Percentiles rank a stretch among this genome's conserved stretches.
Conservation (phyloP, 1,140 invertebrate species). For the Zaprionus camerounensis region DNA sequence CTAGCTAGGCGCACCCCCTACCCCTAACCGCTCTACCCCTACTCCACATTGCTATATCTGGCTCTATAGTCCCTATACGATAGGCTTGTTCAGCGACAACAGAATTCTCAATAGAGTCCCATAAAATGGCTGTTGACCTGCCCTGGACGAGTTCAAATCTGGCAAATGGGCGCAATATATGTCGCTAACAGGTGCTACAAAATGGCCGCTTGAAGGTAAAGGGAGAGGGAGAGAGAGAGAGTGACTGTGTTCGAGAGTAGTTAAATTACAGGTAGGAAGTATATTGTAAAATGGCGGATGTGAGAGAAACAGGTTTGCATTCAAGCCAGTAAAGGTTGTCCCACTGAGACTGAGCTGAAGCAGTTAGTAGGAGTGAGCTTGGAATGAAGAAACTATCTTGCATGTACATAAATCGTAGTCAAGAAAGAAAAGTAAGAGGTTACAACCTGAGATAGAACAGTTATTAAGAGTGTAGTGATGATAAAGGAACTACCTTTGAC, state of each 20-base stretch:
- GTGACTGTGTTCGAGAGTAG: not conserved
- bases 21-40: not conserved
- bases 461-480: too few relatives aligned
- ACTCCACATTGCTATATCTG: not conserved
- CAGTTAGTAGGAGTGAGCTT: not conserved
- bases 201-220: not conserved
- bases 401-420: not conserved
- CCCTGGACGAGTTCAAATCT: not conserved
- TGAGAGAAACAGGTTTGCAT: constrained; percentile 1
- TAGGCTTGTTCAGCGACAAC: constrained; percentile 1
- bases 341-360: not conserved
- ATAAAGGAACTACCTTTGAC: too few relatives aligned
- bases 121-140: constrained; percentile 12
- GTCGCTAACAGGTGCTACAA: constrained; percentile 12
- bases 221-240: not conserved
- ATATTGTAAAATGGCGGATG: not conserved
- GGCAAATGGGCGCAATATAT: constrained; percentile 8
- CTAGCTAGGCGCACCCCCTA: not conserved
- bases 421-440: too few relatives aligned
- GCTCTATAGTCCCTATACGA: not conserved
- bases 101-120: constrained; percentile 1
- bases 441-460: too few relatives aligned
- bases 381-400: not conserved
- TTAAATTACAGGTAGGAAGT: constrained; percentile 3
- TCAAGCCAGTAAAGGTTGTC: not conserved